Base-by-base conservation (phyloP, 2,113 vertebrate species). In the Ascaphus truei region DNA sequence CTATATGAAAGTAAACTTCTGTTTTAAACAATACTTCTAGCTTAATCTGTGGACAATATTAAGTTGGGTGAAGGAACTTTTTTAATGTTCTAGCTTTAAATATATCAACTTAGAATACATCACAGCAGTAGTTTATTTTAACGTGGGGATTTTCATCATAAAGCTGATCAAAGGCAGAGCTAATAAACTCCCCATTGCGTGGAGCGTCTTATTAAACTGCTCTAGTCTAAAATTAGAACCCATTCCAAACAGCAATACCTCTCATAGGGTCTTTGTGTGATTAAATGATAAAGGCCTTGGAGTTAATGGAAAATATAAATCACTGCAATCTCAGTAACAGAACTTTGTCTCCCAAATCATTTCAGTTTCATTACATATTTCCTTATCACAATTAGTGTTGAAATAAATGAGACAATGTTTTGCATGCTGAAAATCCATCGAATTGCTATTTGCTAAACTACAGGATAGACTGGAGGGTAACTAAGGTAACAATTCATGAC, bases 261-360 rank as follows among this genome's bases (percentile, higher is more conserved):
- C 58, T 65, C 65, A 55, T 37, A 27, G 63, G 55, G 53, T 8
- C 53, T 23, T 64, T 75, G 64, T 68, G 16, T 69, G 66, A 73
- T 68, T 74, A 74, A 75, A 74, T 75, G 31, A 61, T 45, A 60
- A 72, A 68, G 30, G 41, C 22, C 18, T 13, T 39, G 53, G 36
- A 72, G 64, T 61, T 77, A 60, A 74, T 66, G 30, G 30, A 72
- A 77, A 76, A 51, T 68, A 45, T 73, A 62, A 73, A 68, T 68
- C 6, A 15, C 3, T 67, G 52, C 13, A 61, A 66, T 71, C 73
- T 68, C 53, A 45, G 16, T 33, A 58, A 62, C 62, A 68, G 56
- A 7, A 29, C 7, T 53, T 72, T 72, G 57, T 69, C 51, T 55
- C 72, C 41, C 51, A 23, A 57, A 63, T 62, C 43, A 10, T 47